phyloP scores from a whole-genome alignment of 2,113 vertebrate species.

The Corythoichthys intestinalis region DNA sequence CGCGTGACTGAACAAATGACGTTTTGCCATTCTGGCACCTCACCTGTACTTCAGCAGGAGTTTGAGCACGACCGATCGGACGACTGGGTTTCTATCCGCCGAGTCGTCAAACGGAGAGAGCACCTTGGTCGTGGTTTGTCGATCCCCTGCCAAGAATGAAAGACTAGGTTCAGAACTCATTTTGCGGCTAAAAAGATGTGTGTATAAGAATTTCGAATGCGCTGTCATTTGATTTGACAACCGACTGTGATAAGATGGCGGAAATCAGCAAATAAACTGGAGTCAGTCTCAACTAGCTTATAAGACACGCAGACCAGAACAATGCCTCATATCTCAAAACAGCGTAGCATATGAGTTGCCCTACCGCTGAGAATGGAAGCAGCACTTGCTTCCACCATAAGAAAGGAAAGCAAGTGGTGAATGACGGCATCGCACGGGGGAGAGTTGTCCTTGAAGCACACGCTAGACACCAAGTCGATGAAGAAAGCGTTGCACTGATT shows the following conservation, averaged over 20 bases:
- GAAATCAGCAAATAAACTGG: too few species aligned
- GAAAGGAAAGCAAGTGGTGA: conserved; percentile 73
- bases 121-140: conserved; percentile 73
- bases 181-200: not conserved
- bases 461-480: conserved; percentile 83
- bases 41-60: conserved; percentile 94
- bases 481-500: conserved; percentile 89
- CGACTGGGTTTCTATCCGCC: conserved; percentile 85
- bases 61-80: conserved; percentile 89
- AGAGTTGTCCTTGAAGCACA: conserved; percentile 89
- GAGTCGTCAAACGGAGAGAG: conserved; percentile 89
- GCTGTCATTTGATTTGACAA: not conserved
- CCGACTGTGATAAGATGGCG: too few species aligned
- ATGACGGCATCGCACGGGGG: conserved; percentile 79
- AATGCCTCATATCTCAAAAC: too few species aligned
- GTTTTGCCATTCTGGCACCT: not conserved
- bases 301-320: too few species aligned
- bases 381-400: conserved; percentile 71
- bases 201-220: not conserved
- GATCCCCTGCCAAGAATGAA: conserved; percentile 40
- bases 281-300: not conserved
- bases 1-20: not conserved
- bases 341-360: not conserved
- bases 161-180: not conserved
- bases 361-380: conserved; percentile 47